These are phyloP conservation scores for Amphiprion ocellaris DNA, from an alignment of 2,113 vertebrate species.

Conservation along the genomic window DNA sequence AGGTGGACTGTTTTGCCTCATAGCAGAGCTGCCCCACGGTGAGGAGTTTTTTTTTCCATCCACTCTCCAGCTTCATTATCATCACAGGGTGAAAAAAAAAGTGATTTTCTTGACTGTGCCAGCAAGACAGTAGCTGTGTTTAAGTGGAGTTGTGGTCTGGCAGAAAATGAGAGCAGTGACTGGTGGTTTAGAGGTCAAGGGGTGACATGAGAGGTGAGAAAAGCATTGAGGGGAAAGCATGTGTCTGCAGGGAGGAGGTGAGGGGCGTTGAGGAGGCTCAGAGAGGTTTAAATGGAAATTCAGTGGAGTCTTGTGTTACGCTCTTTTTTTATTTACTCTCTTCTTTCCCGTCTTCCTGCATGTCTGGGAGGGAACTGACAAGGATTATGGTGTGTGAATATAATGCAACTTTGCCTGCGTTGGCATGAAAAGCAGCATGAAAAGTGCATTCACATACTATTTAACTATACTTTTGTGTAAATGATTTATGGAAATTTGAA, in stretches of 20 bases:
- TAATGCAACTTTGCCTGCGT: conserved; percentile 5
- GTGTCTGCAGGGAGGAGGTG: conserved; percentile 1
- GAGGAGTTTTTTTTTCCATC: conserved; percentile 23
- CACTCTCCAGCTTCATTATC: conserved; percentile 21
- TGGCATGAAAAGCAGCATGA: background rate
- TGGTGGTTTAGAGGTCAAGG: conserved; percentile 46
- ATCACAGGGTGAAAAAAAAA: conserved; percentile 5
- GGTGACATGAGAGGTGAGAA: conserved; percentile 16
- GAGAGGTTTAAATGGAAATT: conserved; percentile 60
- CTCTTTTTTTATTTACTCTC: conserved; percentile 42
- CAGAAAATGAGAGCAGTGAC: conserved; percentile 11
- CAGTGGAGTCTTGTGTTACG: conserved; percentile 56
- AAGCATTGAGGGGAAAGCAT: conserved; percentile 6
- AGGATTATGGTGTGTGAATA: conserved; percentile 6
- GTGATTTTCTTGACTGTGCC: conserved; percentile 40
- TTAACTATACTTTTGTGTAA: conserved; percentile 4
- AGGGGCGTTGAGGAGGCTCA: conserved; percentile 6
- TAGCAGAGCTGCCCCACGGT: background rate
- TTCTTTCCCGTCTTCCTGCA: conserved; percentile 53
- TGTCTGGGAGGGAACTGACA: conserved; percentile 47
- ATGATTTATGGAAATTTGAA: conserved; percentile 33
- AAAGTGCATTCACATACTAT: conserved; percentile 23
- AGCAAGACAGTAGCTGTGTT: conserved; percentile 37
- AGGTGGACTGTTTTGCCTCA: conserved; percentile 1
- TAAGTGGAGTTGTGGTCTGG: conserved; percentile 23